Conservation (phyloP, 2,797 vertebrate species). For the Cynopterus sphinx region DNA sequence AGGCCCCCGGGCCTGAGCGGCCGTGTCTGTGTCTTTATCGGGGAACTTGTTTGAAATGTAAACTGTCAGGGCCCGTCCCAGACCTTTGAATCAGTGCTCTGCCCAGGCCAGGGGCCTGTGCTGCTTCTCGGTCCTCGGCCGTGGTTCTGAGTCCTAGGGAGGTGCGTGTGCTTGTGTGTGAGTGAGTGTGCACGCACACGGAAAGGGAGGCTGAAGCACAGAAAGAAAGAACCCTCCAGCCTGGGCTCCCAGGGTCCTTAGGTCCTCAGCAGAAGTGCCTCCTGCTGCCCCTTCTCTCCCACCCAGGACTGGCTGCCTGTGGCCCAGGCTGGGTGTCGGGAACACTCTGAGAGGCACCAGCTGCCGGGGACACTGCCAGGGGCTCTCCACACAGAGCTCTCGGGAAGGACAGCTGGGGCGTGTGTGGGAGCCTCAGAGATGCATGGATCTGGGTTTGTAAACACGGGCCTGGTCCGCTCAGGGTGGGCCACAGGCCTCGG, state of each 20-base stretch:
- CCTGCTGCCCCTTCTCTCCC: not conserved
- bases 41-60: conserved; percentile 1
- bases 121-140: not conserved
- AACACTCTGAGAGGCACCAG: conserved; percentile 53
- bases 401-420: conserved; percentile 70
- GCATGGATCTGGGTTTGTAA: conserved; percentile 72
- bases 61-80: not conserved
- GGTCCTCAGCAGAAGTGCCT: not conserved
- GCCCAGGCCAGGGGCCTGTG: not conserved
- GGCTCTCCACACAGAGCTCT: conserved; percentile 19
- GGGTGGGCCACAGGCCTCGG: conserved; percentile 64
- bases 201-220: not conserved
- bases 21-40: not conserved
- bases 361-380: conserved; percentile 33
- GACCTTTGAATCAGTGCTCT: conserved; percentile 26
- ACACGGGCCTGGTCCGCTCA: conserved; percentile 63
- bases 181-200: not conserved
- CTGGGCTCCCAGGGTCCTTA: not conserved
- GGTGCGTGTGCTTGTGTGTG: not conserved
- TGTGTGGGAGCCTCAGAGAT: conserved; percentile 63
- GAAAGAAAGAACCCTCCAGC: not conserved
- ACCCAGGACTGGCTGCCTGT: not conserved
- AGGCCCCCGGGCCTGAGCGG: not conserved
- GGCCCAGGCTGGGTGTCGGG: conserved; percentile 12
- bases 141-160: not conserved